Conservation (phyloP, 2,888 invertebrate species). For the Mechanitis messenoides region DNA sequence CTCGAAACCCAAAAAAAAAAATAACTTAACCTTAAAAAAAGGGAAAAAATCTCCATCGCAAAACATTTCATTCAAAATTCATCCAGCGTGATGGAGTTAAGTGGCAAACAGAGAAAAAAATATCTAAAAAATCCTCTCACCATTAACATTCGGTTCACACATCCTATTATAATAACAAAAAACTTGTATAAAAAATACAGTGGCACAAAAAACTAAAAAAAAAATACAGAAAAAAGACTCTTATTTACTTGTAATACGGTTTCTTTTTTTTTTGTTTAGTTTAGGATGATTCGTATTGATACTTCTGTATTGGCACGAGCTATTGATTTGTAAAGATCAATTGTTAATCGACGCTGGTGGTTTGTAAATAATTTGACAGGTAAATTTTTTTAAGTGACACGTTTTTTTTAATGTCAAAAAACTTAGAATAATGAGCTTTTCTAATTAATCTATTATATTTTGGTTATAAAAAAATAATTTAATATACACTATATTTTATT, state of each 20-base stretch:
- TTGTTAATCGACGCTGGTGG: conserved; percentile 8
- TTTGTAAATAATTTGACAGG: not conserved
- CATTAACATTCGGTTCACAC: conserved; percentile 52
- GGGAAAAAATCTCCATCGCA: conserved; percentile 30
- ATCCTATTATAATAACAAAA: conserved; percentile 43
- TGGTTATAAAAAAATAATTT: too few relatives aligned
- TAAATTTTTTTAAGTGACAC: not conserved
- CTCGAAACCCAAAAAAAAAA: conserved; percentile 23
- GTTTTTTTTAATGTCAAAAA: too few relatives aligned
- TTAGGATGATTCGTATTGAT: conserved; percentile 23
- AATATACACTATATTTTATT: too few relatives aligned
- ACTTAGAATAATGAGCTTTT: too few relatives aligned
- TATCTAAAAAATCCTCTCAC: conserved; percentile 38
- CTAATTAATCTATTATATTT: too few relatives aligned
- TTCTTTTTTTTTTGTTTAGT: conserved; percentile 15
- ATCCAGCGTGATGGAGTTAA: conserved; percentile 52
- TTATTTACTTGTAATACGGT: conserved; percentile 16
- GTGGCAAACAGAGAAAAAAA: conserved; percentile 44
- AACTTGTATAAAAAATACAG: conserved; percentile 14
- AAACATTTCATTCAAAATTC: conserved; percentile 47
- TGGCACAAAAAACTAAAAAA: conserved; percentile 27
- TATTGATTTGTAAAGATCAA: conserved; percentile 19
- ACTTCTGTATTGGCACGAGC: conserved; percentile 28
- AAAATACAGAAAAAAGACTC: conserved; percentile 23
- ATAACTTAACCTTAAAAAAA: conserved; percentile 32